Percentiles rank a stretch among this genome's conserved stretches.
These are phyloP conservation scores for Ephydatia muelleri DNA, from an alignment of 37 sponge, comb jelly and placozoan species.

Conservation along the genomic window DNA sequence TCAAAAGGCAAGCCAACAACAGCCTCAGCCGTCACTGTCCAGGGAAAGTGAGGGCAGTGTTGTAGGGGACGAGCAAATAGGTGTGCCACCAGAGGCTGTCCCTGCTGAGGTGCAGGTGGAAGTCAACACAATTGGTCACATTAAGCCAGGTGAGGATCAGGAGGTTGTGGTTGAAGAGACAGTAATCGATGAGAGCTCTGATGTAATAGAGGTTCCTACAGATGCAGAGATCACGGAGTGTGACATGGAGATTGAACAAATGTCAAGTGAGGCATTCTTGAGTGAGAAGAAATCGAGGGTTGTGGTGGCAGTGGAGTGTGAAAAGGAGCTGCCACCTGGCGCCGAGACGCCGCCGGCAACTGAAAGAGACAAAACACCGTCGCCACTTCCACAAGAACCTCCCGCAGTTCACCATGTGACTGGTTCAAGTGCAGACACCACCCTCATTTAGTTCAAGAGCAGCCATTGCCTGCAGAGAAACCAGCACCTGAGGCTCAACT, in stretches of 20 bases:
- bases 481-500: background rate
- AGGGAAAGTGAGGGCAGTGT: background rate
- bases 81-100: background rate
- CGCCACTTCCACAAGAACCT: background rate
- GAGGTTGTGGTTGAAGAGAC: background rate
- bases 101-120: background rate
- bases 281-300: background rate
- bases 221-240: background rate
- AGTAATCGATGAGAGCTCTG: background rate
- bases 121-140: background rate
- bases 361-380: background rate
- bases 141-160: background rate
- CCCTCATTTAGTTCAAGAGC: background rate
- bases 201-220: background rate
- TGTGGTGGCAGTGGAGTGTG: background rate
- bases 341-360: background rate
- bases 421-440: background rate
- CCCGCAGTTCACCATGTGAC: background rate
- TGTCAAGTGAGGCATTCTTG: background rate
- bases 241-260: background rate
- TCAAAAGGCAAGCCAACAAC: no score
- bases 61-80: background rate
- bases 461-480: background rate
- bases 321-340: background rate
- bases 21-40: background rate